A percentile compares a stretch with the other conserved stretches of the same genome.
Conservation (phyloP, 2,797 vertebrate species). For the Pagetopsis macropterus region DNA sequence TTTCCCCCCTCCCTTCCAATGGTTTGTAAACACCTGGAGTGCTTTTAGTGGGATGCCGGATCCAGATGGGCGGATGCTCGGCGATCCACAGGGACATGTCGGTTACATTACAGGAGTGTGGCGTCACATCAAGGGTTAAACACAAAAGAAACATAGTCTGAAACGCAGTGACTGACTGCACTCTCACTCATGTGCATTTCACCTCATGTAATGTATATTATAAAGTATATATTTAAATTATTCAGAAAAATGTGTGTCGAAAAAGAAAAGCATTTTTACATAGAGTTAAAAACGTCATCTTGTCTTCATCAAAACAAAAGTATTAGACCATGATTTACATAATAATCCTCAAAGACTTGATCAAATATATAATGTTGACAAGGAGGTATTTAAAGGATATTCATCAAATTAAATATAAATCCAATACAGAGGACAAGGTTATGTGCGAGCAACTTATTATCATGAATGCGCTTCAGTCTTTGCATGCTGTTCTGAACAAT, state of each 20-base stretch:
- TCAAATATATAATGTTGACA: not conserved
- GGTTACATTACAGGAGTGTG: conserved; percentile 52
- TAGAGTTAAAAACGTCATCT: not conserved
- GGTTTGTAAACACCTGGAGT: conserved; percentile 82
- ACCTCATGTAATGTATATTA: not conserved
- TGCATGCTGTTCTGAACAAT: conserved; percentile 20
- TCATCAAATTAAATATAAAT: conserved; percentile 18
- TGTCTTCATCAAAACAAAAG: not conserved
- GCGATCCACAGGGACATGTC: conserved; percentile 69
- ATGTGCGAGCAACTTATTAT: not conserved
- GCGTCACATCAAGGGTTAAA: conserved; percentile 57
- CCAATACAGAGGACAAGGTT: not conserved
- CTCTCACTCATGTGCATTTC: not conserved
- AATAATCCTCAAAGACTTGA: not conserved
- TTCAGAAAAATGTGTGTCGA: not conserved
- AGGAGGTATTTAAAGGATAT: not conserved
- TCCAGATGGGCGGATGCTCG: conserved; percentile 74
- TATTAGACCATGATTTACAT: not conserved
- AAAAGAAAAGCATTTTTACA: not conserved
- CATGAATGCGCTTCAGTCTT: not conserved
- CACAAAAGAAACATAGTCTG: conserved; percentile 18
- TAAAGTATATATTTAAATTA: not conserved
- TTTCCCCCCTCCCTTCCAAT: conserved; percentile 41
- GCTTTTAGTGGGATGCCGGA: conserved; percentile 75
- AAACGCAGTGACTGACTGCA: conserved; percentile 2